Conservation (phyloP, 2,113 vertebrate species). For the Motacilla alba region DNA sequence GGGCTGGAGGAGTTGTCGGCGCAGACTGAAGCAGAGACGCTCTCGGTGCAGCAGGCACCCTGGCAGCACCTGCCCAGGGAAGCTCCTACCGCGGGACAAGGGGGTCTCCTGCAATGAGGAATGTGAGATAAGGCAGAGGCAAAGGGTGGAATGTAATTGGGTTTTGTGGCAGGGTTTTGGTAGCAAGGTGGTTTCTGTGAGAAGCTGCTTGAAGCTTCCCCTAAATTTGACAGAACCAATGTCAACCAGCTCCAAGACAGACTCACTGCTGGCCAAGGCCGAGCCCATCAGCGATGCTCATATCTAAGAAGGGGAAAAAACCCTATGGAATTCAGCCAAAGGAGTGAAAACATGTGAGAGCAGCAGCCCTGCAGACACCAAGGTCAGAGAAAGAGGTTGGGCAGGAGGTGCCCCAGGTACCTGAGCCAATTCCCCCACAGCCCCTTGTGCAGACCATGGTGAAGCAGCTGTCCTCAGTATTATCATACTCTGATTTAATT, state of each 20-base stretch:
- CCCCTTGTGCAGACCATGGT: accelerated
- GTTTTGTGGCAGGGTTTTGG: background rate
- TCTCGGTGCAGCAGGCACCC: no score
- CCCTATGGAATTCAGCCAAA: background rate
- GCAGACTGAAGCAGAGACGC: no score
- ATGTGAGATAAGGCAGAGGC: background rate
- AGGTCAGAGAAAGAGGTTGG: background rate
- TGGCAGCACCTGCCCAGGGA: no score
- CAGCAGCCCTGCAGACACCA: background rate
- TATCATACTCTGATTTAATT: background rate
- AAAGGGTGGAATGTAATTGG: background rate
- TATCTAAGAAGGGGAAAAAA: background rate
- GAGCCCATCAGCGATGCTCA: accelerated
- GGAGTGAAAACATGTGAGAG: background rate
- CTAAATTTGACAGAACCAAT: accelerated
- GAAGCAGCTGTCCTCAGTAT: background rate
- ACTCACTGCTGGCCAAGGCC: accelerated
- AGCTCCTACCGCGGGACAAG: no score
- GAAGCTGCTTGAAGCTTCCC: background rate
- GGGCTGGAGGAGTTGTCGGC: no score
- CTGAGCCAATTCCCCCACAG: accelerated
- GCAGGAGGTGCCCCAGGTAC: background rate
- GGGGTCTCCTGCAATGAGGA: background rate
- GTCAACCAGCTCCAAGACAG: background rate
- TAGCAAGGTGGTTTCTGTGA: background rate